Conservation (phyloP, 2,113 vertebrate species). For the Onychostoma macrolepis region DNA sequence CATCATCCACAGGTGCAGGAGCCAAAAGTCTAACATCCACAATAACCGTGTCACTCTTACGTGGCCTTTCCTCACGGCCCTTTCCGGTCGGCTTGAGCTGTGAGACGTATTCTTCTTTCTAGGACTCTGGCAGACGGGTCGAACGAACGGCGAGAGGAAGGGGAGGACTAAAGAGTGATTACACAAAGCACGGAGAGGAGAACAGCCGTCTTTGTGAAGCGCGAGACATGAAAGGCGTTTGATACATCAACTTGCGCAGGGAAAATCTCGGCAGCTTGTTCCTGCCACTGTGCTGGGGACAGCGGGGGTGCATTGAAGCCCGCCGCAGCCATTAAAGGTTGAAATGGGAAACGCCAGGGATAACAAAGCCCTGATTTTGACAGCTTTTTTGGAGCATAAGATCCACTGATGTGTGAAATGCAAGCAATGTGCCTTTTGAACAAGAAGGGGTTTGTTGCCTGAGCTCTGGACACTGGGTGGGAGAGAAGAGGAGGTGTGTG, state of each 20-base stretch:
- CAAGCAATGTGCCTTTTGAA: conserved; percentile 60
- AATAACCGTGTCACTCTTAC: conserved; percentile 28
- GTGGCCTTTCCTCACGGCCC: conserved; percentile 21
- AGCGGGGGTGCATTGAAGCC: conserved; percentile 57
- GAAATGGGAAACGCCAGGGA: conserved; percentile 55
- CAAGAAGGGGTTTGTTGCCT: conserved; percentile 65
- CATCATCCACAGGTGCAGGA: conserved; percentile 35
- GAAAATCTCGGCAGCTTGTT: conserved; percentile 40
- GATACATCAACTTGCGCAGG: conserved; percentile 42
- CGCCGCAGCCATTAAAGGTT: conserved; percentile 58
- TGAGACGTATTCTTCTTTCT: conserved; percentile 42
- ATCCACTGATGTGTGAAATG: conserved; percentile 66
- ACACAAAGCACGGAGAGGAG: conserved; percentile 41
- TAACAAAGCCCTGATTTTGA: conserved; percentile 65
- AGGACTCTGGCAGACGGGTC: conserved; percentile 34
- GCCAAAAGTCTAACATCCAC: conserved; percentile 17
- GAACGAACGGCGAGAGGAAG: conserved; percentile 36
- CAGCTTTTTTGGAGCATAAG: conserved; percentile 68
- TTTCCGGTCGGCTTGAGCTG: conserved; percentile 22
- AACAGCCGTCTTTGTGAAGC: conserved; percentile 45
- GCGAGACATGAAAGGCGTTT: conserved; percentile 52
- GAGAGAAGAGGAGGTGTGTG: conserved; percentile 15
- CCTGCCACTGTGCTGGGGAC: conserved; percentile 47
- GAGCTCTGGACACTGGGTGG: conserved; percentile 46
- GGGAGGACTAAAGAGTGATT: conserved; percentile 37